phyloP scores from a whole-genome alignment of 1,140 invertebrate genomes.

The Listronotus oregonensis region DNA sequence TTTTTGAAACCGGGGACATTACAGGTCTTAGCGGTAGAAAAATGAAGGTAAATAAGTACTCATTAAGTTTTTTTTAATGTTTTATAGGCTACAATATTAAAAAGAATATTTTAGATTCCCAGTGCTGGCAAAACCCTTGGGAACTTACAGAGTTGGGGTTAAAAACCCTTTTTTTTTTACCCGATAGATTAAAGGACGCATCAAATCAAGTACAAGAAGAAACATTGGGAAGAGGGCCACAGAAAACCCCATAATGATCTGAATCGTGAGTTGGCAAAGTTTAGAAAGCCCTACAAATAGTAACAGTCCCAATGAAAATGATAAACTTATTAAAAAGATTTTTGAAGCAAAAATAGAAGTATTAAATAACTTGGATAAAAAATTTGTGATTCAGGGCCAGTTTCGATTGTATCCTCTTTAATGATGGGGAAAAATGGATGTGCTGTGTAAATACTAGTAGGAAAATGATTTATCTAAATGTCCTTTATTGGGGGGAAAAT shows the following conservation, averaged over 20 bases:
- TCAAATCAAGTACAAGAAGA: constrained; percentile 82
- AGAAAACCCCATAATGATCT: constrained; percentile 79
- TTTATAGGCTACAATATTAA: background rate
- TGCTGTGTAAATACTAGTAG: constrained; percentile 87
- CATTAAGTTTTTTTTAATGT: background rate
- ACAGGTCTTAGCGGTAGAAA: constrained; percentile 86
- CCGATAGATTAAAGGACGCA: constrained; percentile 83
- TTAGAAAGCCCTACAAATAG: constrained; percentile 68
- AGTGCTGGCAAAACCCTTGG: constrained; percentile 81
- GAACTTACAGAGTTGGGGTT: constrained; percentile 83
- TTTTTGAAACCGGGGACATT: constrained; percentile 78
- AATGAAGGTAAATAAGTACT: constrained; percentile 75
- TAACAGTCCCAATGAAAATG: constrained; percentile 58
- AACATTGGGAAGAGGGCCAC: constrained; percentile 83
- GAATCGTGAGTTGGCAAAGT: constrained; percentile 71
- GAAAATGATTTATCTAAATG: constrained; percentile 78
- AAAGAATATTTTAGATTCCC: constrained; percentile 70
- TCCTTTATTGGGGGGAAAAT: constrained; percentile 82
- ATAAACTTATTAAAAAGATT: constrained; percentile 89
- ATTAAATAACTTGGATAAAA: constrained; percentile 84
- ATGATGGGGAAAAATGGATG: constrained; percentile 83
- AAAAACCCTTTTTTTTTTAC: constrained; percentile 87
- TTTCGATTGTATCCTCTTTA: constrained; percentile 92
- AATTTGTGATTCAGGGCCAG: constrained; percentile 82
- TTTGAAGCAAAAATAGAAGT: constrained; percentile 85